Conservation (phyloP, 1,140 invertebrate genomes). For the Zaprionus ghesquierei region DNA sequence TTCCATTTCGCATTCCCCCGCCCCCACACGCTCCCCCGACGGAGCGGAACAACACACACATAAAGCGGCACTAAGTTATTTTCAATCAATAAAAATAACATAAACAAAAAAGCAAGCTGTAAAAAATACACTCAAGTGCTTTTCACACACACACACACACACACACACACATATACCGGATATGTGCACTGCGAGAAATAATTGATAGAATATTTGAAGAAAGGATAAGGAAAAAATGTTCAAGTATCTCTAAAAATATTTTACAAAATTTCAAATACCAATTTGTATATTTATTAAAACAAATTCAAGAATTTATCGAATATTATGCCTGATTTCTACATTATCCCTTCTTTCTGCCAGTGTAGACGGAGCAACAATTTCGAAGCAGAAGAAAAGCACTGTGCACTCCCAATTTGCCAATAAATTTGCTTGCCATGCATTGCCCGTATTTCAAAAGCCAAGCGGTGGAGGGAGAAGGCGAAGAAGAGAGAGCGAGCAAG, state of each 20-base stretch:
- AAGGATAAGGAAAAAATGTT: no score
- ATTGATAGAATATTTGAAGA: not conserved
- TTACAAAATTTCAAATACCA: no score
- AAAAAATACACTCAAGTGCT: slow-evolving; percentile 73
- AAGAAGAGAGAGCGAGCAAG: not conserved
- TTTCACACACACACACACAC: slow-evolving; percentile 17
- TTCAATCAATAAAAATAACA: slow-evolving; percentile 81
- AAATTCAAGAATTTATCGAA: no score
- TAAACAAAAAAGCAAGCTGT: slow-evolving; percentile 76
- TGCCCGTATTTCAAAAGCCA: slow-evolving; percentile 67
- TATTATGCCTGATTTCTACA: no score
- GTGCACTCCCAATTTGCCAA: slow-evolving; percentile 79
- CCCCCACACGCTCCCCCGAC: slow-evolving; percentile 5
- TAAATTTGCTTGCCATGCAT: slow-evolving; percentile 76
- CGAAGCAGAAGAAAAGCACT: slow-evolving; percentile 44
- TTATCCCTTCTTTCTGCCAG: not conserved
- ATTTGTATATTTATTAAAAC: no score
- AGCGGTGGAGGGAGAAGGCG: slow-evolving; percentile 27
- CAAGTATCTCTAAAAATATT: no score
- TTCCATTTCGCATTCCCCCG: not conserved
- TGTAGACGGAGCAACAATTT: not conserved
- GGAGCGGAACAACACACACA: slow-evolving; percentile 36
- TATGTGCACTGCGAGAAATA: not conserved
- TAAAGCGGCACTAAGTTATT: slow-evolving; percentile 79
- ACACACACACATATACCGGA: slow-evolving; percentile 2